Conservation (phyloP, 2,113 vertebrate species). For the Axis porcinus region DNA sequence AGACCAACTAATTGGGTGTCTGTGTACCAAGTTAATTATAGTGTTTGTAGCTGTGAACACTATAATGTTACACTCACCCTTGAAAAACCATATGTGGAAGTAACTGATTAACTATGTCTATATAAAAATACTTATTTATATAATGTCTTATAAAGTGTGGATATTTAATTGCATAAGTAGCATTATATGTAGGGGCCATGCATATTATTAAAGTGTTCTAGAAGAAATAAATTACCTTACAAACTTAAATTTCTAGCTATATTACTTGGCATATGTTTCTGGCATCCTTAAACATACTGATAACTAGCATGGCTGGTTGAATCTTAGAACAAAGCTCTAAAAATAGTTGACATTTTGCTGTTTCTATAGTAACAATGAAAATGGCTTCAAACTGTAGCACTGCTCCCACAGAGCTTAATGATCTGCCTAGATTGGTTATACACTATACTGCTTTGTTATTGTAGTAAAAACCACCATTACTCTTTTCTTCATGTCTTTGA, state of each 20-base stretch:
- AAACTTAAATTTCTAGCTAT: constrained; percentile 28
- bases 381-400: constrained; percentile 60
- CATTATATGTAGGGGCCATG: neutral
- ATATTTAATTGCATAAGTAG: neutral
- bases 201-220: constrained; percentile 7
- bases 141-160: constrained; percentile 9
- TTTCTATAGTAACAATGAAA: constrained; percentile 79
- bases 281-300: constrained; percentile 58
- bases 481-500: constrained; percentile 4
- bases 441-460: constrained; percentile 33
- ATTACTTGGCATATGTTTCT: constrained; percentile 68
- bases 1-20: constrained; percentile 30
- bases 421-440: constrained; percentile 52
- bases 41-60: constrained; percentile 6
- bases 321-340: constrained; percentile 69
- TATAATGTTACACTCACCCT: constrained; percentile 25
- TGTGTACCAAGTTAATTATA: constrained; percentile 36
- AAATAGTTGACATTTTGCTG: constrained; percentile 77
- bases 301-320: constrained; percentile 63
- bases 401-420: constrained; percentile 63
- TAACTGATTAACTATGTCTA: constrained; percentile 20
- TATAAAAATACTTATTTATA: constrained; percentile 2
- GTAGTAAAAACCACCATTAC: constrained; percentile 20
- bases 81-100: neutral
- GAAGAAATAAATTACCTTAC: constrained; percentile 42